Conservation (phyloP, 1,140 invertebrate species). For the Nylanderia fulva region DNA sequence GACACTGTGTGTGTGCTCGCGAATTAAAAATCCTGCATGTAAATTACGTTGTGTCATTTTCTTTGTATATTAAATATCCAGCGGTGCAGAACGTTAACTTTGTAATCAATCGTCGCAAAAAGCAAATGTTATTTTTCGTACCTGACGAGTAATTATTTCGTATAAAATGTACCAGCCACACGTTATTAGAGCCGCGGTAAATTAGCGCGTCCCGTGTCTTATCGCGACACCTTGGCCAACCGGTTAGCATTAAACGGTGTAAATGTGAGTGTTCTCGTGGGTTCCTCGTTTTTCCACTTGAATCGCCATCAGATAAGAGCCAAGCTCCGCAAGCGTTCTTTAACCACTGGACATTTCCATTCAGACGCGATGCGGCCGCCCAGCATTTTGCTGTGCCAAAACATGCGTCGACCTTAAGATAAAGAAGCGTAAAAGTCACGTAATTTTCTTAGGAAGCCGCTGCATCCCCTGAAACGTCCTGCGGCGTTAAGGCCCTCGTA, state of each 20-base stretch:
- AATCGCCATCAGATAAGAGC: conserved; percentile 44
- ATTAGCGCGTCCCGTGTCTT: conserved; percentile 48
- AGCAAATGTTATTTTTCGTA: conserved; percentile 14
- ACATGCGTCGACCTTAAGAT: conserved; percentile 32
- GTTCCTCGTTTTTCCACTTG: conserved; percentile 26
- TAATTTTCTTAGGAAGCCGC: conserved; percentile 76
- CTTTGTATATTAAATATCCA: conserved; percentile 10
- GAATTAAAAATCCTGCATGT: background rate
- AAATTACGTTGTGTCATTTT: conserved; percentile 7
- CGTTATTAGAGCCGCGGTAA: background rate
- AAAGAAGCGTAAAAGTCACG: conserved; percentile 73
- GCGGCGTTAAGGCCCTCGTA: conserved; percentile 48
- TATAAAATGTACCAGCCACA: background rate
- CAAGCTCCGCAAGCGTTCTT: conserved; percentile 18
- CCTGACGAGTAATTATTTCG: conserved; percentile 29
- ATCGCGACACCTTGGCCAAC: conserved; percentile 21
- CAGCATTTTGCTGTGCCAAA: conserved; percentile 14
- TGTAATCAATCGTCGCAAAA: background rate
- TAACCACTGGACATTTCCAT: conserved; percentile 39
- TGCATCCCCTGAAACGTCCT: conserved; percentile 25
- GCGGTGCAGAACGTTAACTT: background rate
- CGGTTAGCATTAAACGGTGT: conserved; percentile 27
- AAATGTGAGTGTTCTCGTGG: conserved; percentile 1
- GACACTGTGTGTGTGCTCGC: background rate
- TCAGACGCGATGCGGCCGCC: conserved; percentile 7